Conservation (phyloP, 2,888 invertebrate genomes). For the Craniophora ligustri region DNA sequence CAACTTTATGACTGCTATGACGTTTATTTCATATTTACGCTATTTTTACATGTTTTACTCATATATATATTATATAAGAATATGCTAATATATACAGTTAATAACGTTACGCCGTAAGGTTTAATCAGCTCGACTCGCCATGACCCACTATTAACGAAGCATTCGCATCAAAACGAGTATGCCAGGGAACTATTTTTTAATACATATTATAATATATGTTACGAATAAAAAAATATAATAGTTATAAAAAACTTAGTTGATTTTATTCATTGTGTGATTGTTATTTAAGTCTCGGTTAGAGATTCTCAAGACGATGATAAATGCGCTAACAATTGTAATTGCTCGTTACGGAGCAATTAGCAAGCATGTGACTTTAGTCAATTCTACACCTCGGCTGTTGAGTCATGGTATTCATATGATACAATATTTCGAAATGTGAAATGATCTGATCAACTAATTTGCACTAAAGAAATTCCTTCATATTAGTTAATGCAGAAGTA, state of each 20-base stretch:
- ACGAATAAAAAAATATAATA: too few species aligned
- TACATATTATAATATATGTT: too few species aligned
- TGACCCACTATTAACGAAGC: constrained; percentile 60
- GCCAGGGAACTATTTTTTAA: constrained; percentile 48
- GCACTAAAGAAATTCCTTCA: neutral
- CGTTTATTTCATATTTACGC: too few species aligned
- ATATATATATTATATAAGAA: constrained; percentile 5
- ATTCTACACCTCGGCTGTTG: constrained; percentile 67
- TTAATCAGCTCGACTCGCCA: constrained; percentile 56
- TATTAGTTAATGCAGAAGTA: neutral
- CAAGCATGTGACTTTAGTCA: constrained; percentile 66
- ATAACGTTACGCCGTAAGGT: constrained; percentile 34
- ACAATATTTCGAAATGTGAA: constrained; percentile 33
- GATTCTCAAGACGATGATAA: constrained; percentile 59
- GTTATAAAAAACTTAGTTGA: constrained; percentile 20
- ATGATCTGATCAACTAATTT: constrained; percentile 6
- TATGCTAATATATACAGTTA: neutral
- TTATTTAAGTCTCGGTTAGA: constrained; percentile 21
- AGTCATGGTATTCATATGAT: constrained; percentile 51
- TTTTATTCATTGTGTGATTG: constrained; percentile 13
- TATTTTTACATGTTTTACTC: too few species aligned
- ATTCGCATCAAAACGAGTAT: constrained; percentile 54
- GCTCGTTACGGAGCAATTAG: constrained; percentile 74
- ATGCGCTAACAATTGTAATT: constrained; percentile 70
- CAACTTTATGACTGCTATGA: constrained; percentile 28